Conservation (phyloP, 2,797 vertebrate genomes). For the Falco berigora region DNA sequence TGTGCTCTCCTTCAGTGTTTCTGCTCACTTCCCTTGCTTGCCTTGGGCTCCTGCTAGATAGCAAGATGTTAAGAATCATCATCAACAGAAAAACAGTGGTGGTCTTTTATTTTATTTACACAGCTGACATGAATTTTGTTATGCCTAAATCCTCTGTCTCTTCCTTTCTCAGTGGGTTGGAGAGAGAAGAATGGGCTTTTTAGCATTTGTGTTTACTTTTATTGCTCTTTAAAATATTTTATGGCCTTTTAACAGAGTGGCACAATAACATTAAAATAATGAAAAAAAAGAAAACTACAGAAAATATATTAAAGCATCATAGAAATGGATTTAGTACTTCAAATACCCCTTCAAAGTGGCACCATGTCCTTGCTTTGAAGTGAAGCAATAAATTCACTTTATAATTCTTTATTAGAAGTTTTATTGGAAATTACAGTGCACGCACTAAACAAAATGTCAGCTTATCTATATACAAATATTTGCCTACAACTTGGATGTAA, state of each 20-base stretch:
- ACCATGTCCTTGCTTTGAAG: slow-evolving; percentile 24
- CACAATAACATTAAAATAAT: slow-evolving; percentile 57
- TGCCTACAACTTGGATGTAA: background rate
- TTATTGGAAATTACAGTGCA: slow-evolving; percentile 16
- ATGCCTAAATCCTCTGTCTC: slow-evolving; percentile 58
- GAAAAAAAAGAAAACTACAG: background rate
- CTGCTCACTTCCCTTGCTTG: slow-evolving; percentile 34
- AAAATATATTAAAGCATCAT: slow-evolving; percentile 5
- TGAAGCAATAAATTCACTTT: slow-evolving; percentile 23
- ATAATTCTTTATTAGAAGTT: slow-evolving; percentile 3
- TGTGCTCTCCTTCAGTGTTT: background rate
- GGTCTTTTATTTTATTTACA: slow-evolving; percentile 67
- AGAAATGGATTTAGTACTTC: slow-evolving; percentile 17
- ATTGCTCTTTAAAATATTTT: slow-evolving; percentile 70
- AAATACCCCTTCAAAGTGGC: background rate
- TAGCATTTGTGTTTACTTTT: slow-evolving; percentile 67
- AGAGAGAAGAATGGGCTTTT: slow-evolving; percentile 62
- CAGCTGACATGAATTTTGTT: slow-evolving; percentile 69
- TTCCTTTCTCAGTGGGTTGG: slow-evolving; percentile 56
- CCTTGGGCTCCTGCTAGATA: slow-evolving; percentile 57
- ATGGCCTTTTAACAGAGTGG: slow-evolving; percentile 63
- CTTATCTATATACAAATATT: slow-evolving; percentile 27
- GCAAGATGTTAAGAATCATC: slow-evolving; percentile 30
- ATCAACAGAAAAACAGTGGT: slow-evolving; percentile 23
- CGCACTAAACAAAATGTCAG: slow-evolving; percentile 9